Base-by-base conservation (phyloP, 35 echinoderm and acorn worm genomes). In the Anneissia japonica region DNA sequence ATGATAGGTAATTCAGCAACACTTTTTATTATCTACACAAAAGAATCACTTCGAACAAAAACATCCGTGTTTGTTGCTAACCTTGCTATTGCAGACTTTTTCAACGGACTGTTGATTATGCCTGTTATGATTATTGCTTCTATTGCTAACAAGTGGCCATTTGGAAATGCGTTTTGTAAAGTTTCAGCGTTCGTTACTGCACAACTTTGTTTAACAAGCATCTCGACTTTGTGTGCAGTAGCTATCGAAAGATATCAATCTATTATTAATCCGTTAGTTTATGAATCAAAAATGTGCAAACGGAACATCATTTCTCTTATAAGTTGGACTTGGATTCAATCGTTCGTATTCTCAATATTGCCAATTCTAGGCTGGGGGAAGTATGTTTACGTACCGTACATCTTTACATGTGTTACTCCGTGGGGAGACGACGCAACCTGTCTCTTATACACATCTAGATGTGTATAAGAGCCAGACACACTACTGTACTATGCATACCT, bases 61-160 rank as follows among this genome's bases (percentile, higher is more conserved):
- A 92, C 93, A 0, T 92, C 79, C 30, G 84, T 92, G 3, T 96
- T 92, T 74, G 90, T 96, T 30, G 93, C 77, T 2, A 92, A 88
- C 34, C 74, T 96, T 28, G 93, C 93, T 21, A 81, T 92, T 33
- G 90, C 87, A 16, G 93, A 96, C 80, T 41, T 96, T 32, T 39
- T 96, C 0, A 96, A 80, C 29, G 90, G 76, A 26, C 19, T 86
- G 3, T 64, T 87, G 0, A 81, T 73, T 77, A 85, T 95, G 64
- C 40, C 90, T 19, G 73, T 91, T 32, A 89, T 95, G 32, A 74
- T 95, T 19, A 76, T 84, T 28, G 86, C 90, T 30, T 82, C 81
- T 23, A 83, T 91, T 26, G 51, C 36, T 31, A 77, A 80, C 17
- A 56, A 76, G 21, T 95, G 93, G 93, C 26, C 74, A n/a, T 86